phyloP scores from a whole-genome alignment of 2,113 vertebrate species.

The Coptodon rendalli region DNA sequence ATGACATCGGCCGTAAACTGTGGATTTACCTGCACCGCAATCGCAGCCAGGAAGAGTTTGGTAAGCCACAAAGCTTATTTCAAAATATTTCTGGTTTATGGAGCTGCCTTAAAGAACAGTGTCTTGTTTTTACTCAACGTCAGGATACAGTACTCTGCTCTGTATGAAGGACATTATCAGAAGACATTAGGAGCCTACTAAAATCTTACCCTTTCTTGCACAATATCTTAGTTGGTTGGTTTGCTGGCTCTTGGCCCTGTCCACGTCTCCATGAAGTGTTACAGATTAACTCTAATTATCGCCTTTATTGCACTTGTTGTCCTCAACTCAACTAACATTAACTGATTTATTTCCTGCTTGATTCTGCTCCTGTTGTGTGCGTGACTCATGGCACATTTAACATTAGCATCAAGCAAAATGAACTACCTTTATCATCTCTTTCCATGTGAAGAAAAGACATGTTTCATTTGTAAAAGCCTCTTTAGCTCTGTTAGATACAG shows the following conservation, averaged over 20 bases:
- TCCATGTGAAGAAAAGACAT: background rate
- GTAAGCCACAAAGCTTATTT: constrained; percentile 61
- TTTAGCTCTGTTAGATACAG: background rate
- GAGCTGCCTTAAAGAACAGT: background rate
- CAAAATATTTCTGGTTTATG: background rate
- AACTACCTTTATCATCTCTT: background rate
- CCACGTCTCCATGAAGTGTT: background rate
- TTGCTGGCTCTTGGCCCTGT: background rate
- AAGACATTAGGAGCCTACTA: background rate
- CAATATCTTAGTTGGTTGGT: background rate
- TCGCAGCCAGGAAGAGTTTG: constrained; percentile 95
- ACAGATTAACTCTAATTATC: background rate
- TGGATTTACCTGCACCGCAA: constrained; percentile 96
- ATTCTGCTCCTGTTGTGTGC: background rate
- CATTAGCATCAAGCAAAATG: background rate
- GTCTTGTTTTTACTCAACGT: background rate
- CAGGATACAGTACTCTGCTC: background rate
- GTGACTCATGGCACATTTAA: background rate
- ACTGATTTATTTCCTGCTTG: background rate
- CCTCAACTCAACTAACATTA: background rate
- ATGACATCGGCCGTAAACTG: constrained; percentile 92
- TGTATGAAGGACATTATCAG: background rate
- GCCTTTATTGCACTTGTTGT: background rate
- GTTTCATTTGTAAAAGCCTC: background rate
- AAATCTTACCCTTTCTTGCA: background rate